Percentiles rank a stretch among this genome's conserved stretches.
Evolutionary conservation across 2,113 vertebrate genomes (phyloP).

Genomic region (Bagarius yarrelli): DNA sequence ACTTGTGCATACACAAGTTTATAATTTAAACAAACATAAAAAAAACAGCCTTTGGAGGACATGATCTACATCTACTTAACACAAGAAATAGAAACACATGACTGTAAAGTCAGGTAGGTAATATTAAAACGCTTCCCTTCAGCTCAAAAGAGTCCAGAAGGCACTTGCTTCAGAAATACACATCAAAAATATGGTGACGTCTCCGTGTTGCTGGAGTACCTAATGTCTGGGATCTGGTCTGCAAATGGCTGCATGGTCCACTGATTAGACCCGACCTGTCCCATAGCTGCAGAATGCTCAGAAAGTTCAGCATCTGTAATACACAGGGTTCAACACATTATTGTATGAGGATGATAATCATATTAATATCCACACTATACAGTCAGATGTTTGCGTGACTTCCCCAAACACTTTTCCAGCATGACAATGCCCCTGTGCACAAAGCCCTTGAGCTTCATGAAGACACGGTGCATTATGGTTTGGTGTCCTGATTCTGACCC

Average conservation of each 20-base stretch:
- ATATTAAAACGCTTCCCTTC: neutral
- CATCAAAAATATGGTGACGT: slow-evolving; percentile 33
- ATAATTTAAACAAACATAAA: neutral
- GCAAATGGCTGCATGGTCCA: slow-evolving; percentile 77
- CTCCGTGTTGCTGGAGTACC: slow-evolving; percentile 46
- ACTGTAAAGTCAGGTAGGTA: neutral
- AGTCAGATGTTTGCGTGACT: no score
- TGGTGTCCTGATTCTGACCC: no score
- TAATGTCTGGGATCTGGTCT: slow-evolving; percentile 72
- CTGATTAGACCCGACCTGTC: slow-evolving; percentile 66
- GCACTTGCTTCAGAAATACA: slow-evolving; percentile 32
- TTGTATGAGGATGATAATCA: neutral
- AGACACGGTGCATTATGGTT: no score
- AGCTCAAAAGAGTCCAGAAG: slow-evolving; percentile 1
- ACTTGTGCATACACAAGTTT: neutral
- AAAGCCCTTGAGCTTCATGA: no score
- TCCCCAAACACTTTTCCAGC: no score
- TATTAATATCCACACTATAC: neutral
- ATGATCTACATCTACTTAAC: slow-evolving; percentile 9
- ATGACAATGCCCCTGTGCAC: no score
- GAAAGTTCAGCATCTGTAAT: slow-evolving; percentile 38
- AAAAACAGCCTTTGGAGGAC: neutral
- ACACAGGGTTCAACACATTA: neutral
- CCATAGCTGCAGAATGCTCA: neutral
- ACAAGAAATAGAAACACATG: slow-evolving; percentile 9